Evolutionary conservation across 2,797 vertebrate genomes (phyloP).

Genomic region (Lepus oiostolus): DNA sequence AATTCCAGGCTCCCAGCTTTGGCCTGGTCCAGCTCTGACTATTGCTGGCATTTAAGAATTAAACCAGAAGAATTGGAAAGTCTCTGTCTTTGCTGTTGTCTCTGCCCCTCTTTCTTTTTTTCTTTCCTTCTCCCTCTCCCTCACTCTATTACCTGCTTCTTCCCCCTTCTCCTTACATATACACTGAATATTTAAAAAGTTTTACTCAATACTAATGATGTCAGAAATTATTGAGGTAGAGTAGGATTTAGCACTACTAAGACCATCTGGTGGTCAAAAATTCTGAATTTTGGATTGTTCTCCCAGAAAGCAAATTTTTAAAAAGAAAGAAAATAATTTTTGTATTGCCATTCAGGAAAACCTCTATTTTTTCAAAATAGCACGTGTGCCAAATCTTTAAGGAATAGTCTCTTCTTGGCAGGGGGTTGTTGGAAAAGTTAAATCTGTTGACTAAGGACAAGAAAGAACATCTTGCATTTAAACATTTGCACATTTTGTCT

Average conservation of each 20-base stretch:
- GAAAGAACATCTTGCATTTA: conserved; percentile 72
- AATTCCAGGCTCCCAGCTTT: too few species aligned
- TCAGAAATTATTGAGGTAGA: neutral
- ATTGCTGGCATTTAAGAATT: too few species aligned
- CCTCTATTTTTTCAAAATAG: conserved; percentile 38
- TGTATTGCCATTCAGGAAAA: conserved; percentile 35
- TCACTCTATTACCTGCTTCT: too few species aligned
- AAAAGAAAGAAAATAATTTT: neutral
- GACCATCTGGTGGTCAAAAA: neutral
- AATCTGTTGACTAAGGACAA: conserved; percentile 69
- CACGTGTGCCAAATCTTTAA: neutral
- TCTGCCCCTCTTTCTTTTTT: too few species aligned
- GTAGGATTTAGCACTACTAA: neutral
- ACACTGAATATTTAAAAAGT: neutral
- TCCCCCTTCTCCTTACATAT: too few species aligned
- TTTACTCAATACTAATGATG: neutral
- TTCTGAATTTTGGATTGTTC: conserved; percentile 24
- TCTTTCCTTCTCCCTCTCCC: too few species aligned
- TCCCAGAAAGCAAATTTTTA: conserved; percentile 30
- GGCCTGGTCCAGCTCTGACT: too few species aligned
- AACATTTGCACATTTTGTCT: conserved; percentile 68
- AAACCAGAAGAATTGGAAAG: too few species aligned
- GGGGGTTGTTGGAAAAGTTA: conserved; percentile 65
- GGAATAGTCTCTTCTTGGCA: conserved; percentile 59
- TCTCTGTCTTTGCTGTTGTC: too few species aligned